These are phyloP conservation scores for Osmerus eperlanus DNA, from an alignment of 2,113 vertebrate species.

Conservation along the genomic window DNA sequence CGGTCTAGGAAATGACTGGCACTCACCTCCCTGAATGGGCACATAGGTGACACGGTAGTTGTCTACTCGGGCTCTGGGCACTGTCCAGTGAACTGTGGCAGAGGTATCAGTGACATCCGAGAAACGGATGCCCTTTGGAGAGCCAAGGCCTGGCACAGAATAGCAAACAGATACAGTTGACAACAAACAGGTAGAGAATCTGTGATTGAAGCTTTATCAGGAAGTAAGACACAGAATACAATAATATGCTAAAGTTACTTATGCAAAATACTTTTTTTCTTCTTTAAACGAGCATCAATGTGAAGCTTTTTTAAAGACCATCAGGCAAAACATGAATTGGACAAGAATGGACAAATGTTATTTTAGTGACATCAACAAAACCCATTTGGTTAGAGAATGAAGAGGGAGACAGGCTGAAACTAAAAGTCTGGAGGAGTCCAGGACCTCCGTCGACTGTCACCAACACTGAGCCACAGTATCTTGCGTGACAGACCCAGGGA, in stretches of 20 bases:
- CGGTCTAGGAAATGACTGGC: background rate
- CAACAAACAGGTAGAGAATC: constrained; percentile 9
- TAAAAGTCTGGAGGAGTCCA: constrained; percentile 43
- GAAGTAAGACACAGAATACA: no score
- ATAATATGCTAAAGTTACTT: no score
- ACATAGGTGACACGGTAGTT: constrained; percentile 82
- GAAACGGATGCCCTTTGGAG: constrained; percentile 85
- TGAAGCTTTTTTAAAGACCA: background rate
- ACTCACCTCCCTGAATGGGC: constrained; percentile 84
- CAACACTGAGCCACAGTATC: constrained; percentile 45
- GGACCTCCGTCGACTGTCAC: constrained; percentile 43
- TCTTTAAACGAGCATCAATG: constrained; percentile 5
- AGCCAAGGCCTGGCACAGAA: constrained; percentile 75
- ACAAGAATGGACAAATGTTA: constrained; percentile 17
- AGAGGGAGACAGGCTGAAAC: constrained; percentile 26
- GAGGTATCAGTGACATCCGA: constrained; percentile 90
- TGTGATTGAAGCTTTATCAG: no score
- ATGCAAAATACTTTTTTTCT: no score
- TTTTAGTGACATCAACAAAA: constrained; percentile 26
- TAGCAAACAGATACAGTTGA: constrained; percentile 24
- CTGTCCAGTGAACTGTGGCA: constrained; percentile 83
- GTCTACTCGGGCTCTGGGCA: constrained; percentile 77
- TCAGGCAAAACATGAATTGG: background rate
- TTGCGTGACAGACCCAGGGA: constrained; percentile 65
- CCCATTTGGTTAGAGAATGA: constrained; percentile 14